Evolutionary conservation across 2,113 vertebrate genomes (phyloP).

Genomic region (Gobio gobio): DNA sequence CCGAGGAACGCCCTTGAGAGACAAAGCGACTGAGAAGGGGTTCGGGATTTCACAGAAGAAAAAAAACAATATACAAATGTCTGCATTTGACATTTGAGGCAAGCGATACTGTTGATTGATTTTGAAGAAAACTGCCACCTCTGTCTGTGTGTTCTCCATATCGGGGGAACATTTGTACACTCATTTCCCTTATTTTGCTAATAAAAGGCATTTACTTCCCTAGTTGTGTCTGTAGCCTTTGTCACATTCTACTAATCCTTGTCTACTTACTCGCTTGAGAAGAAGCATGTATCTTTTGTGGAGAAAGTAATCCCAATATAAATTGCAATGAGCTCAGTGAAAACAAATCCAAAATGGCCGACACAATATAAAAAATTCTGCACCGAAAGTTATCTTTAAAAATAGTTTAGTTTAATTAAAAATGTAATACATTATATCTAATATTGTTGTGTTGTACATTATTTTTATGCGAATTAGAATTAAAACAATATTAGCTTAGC

Average conservation of each 20-base stretch:
- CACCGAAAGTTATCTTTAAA: not conserved
- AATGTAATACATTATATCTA: not conserved
- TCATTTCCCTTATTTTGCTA: conserved; percentile 84
- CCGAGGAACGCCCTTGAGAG: not conserved
- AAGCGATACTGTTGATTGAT: conserved; percentile 35
- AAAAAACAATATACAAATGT: conserved; percentile 27
- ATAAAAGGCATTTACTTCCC: conserved; percentile 79
- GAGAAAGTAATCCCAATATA: not conserved
- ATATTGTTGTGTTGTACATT: not conserved
- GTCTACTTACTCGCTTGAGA: not conserved
- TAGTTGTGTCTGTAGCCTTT: conserved; percentile 15
- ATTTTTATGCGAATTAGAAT: not conserved
- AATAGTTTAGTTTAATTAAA: not conserved
- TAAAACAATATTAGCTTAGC: not conserved
- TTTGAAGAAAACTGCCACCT: conserved; percentile 70
- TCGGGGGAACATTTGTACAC: conserved; percentile 77
- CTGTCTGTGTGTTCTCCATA: conserved; percentile 69
- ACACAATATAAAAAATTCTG: not conserved
- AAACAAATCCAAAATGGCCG: not conserved
- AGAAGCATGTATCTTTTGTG: not conserved
- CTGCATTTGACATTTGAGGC: conserved; percentile 20
- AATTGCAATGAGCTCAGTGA: too few species aligned
- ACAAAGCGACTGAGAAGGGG: not conserved
- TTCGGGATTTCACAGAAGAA: not conserved
- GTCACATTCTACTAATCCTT: not conserved